Evolutionary conservation across 2,888 invertebrate genomes (phyloP), one percentile per base, ranked within the genome.

Genomic region (Allolobophora icterica): DNA sequence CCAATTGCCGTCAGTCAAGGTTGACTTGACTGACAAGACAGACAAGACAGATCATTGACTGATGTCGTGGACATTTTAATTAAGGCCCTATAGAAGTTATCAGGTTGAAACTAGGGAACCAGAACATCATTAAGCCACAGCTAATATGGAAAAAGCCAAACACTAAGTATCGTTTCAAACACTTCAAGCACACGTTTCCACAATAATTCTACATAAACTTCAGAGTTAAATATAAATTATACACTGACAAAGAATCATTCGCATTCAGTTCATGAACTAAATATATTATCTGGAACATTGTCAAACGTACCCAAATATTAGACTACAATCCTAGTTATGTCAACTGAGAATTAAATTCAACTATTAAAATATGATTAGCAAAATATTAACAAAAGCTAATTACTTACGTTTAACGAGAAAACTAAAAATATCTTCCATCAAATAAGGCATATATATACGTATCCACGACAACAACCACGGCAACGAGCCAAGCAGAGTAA

Each of bases 331-430:
- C 30, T 71, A 71, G 24, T n/a, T n/a, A 71, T 71, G 11, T 71
- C 71, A 71, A n/a, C 71, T 71, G 71, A 71, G 71, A 71, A 71
- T 30, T 71, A 71, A 30, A 71, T 71, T 71, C 71, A 71, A 71
- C 71, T n/a, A 71, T n/a, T n/a, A 1, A 71, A n/a, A 71, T 71
- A 71, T 71, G 30, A 71, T 71, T 71, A 71, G 71, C 71, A 71
- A 71, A 71, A 71, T 71, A 71, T 71, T n/a, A 30, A 71, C 71
- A 71, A 71, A 71, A 71, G 71, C 71, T 71, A 71, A 71, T n/a
- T 71, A 71, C 30, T 11, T 6, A 71, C n/a, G n/a, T 71, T n/a
- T 71, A 71, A 71, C 11, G 71, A 21, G 24, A 71, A 71, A 71
- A 71, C 71, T 71, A 71, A 71, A 52, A 71, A 71, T 71, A 71